Percentiles rank a stretch among this genome's conserved stretches.
Conservation (phyloP, 2,113 vertebrate species). For the Paracanthobrama guichenoti region DNA sequence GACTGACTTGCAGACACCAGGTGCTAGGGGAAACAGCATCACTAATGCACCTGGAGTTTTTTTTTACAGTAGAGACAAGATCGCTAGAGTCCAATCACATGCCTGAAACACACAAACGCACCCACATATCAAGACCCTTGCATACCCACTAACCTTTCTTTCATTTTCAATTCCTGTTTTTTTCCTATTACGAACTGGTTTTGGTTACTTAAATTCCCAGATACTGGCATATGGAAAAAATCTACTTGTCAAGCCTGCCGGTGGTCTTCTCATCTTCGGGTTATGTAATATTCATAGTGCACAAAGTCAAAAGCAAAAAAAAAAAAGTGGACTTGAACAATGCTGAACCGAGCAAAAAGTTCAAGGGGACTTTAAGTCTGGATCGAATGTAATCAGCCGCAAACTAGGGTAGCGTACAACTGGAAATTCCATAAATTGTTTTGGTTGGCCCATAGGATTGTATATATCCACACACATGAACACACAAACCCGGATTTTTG, state of each 20-base stretch:
- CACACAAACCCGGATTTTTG: conserved; percentile 7
- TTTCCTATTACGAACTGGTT: conserved; percentile 26
- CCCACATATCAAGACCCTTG: background rate
- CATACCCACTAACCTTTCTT: background rate
- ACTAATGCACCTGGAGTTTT: conserved; percentile 57
- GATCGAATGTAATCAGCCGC: conserved; percentile 10
- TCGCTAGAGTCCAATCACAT: conserved; percentile 26
- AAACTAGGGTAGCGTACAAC: conserved; percentile 26
- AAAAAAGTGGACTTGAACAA: conserved; percentile 49
- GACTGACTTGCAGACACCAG: conserved; percentile 54
- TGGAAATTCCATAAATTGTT: conserved; percentile 42
- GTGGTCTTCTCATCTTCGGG: conserved; percentile 63
- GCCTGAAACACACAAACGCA: conserved; percentile 19
- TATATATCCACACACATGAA: conserved; percentile 15
- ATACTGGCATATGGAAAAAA: conserved; percentile 71
- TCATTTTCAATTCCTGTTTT: conserved; percentile 2
- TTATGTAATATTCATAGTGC: conserved; percentile 65
- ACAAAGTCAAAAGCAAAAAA: conserved; percentile 49
- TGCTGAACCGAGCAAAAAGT: conserved; percentile 29
- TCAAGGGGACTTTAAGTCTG: conserved; percentile 34
- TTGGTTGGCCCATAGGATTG: conserved; percentile 17
- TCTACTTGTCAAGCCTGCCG: conserved; percentile 70
- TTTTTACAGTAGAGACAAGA: conserved; percentile 20
- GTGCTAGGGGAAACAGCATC: conserved; percentile 51
- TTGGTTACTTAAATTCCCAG: conserved; percentile 59